Percentiles rank a stretch among this genome's conserved stretches.
Conservation (phyloP, 2,888 invertebrate species). For the Tipula vernalis region DNA sequence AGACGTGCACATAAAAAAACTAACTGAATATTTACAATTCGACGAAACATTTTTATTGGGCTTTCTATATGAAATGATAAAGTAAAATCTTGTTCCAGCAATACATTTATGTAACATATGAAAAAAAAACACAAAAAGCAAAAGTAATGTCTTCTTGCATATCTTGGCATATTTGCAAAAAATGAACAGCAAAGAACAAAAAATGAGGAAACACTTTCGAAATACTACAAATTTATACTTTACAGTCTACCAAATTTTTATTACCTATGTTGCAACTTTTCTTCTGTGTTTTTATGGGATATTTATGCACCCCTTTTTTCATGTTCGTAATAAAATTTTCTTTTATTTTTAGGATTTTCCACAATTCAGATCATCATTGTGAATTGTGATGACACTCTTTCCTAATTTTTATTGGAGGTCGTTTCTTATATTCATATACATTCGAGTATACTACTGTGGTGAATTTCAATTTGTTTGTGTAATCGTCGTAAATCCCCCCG, state of each 20-base stretch:
- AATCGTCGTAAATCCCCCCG: background rate
- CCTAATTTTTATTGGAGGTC: background rate
- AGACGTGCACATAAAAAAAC: background rate
- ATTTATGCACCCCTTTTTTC: background rate
- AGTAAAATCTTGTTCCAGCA: background rate
- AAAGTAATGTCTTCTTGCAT: background rate
- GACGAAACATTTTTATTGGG: background rate
- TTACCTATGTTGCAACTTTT: background rate
- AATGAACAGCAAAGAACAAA: background rate
- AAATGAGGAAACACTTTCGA: background rate
- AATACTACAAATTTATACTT: background rate
- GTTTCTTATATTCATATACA: background rate
- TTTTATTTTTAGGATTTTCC: background rate
- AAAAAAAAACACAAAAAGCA: background rate
- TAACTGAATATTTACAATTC: background rate
- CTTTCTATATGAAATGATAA: background rate
- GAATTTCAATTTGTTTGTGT: background rate
- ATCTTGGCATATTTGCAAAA: background rate
- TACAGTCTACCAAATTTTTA: constrained; percentile 1
- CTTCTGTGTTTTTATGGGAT: background rate
- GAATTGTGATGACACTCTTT: background rate
- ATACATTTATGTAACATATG: background rate
- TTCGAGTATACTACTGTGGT: background rate
- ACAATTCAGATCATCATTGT: background rate
- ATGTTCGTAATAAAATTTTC: background rate